Conservation (phyloP, 1,140 invertebrate species). For the Trissolcus basalis region DNA sequence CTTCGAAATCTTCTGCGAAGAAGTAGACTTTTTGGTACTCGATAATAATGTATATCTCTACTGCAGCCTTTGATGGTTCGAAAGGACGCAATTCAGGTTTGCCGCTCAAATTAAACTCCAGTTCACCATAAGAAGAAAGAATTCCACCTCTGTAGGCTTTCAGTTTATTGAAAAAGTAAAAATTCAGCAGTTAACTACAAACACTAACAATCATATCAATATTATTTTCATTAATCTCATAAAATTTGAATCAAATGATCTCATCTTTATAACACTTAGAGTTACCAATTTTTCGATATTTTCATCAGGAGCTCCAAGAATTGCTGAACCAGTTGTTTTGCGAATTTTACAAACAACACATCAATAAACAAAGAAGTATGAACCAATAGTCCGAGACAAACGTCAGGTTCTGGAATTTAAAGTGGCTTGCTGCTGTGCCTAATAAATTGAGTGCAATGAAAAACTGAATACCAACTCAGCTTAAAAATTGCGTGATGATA, state of each 20-base stretch:
- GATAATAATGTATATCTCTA: slow-evolving; percentile 96
- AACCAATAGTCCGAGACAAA: slow-evolving; percentile 96
- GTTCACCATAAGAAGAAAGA: slow-evolving; percentile 96
- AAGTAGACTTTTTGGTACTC: slow-evolving; percentile 98
- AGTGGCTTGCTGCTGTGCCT: slow-evolving; percentile 94
- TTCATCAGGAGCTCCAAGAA: slow-evolving; percentile 97
- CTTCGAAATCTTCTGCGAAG: slow-evolving; percentile 95
- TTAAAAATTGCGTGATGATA: slow-evolving; percentile 98
- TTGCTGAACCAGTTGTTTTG: slow-evolving; percentile 96
- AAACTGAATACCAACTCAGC: slow-evolving; percentile 98
- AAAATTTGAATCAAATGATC: not conserved
- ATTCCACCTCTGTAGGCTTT: slow-evolving; percentile 98
- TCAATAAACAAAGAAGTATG: slow-evolving; percentile 98
- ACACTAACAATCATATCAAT: too few relatives aligned
- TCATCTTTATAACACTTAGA: slow-evolving; percentile 75
- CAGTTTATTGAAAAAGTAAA: slow-evolving; percentile 93
- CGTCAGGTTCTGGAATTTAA: slow-evolving; percentile 98
- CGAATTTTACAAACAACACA: slow-evolving; percentile 97
- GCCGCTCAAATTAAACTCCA: slow-evolving; percentile 93
- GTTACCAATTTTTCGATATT: slow-evolving; percentile 97
- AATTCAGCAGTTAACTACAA: slow-evolving; percentile 99
- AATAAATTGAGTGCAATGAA: slow-evolving; percentile 99
- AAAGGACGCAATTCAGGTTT: slow-evolving; percentile 91
- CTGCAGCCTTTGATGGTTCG: slow-evolving; percentile 88
- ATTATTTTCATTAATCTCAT: not conserved